Base-by-base conservation (phyloP, 2,888 invertebrate species). In the Cremastinae sp. region DNA sequence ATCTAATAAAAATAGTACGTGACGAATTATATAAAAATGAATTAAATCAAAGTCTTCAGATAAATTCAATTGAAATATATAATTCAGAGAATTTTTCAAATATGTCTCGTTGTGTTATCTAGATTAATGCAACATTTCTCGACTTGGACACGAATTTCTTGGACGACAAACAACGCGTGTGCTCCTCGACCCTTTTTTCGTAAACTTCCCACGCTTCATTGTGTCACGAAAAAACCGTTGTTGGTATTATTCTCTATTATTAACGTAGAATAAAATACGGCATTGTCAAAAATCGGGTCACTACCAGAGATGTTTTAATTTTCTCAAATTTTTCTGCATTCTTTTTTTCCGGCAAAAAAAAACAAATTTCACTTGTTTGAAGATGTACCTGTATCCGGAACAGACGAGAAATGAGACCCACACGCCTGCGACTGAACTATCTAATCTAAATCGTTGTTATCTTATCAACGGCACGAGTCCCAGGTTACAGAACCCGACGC, bases 391-490 rank as follows among this genome's bases (percentile, higher is more conserved):
- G 73, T 41, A 18, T 22, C 22, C 18, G 7, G 10, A 28, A 28
- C 22, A 35, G 41, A 37, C 51, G 10, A 20, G n/a, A 43, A 43
- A 70, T 35, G 56, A 45, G 55, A 12, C 28, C 14, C 49, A 66
- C 12, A 53, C 37, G 39, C 35, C 18, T 61, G 73, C 76, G 65
- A 43, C 59, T 45, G 64, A 73, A 49, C 55, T 62, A 41, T 58
- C 58, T 78, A 76, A 78, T 78, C 78, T 62, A 70, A 78, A 78
- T 76, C 59, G 59, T 28, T 43, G 56, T 76, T 78, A 78, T 78
- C 78, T 78, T 78, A 78, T 78, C 78, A 56, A 58, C n/a, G 58
- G 61, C 78, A 76, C 76, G 78, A 75, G 78, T 51, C 61, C 5
- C 72, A 8, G 62, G 69, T 76, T 72, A 76, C 75, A 43, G 55